Conservation (phyloP, 2,113 vertebrate species). For the Aptenodytes forsteri region DNA sequence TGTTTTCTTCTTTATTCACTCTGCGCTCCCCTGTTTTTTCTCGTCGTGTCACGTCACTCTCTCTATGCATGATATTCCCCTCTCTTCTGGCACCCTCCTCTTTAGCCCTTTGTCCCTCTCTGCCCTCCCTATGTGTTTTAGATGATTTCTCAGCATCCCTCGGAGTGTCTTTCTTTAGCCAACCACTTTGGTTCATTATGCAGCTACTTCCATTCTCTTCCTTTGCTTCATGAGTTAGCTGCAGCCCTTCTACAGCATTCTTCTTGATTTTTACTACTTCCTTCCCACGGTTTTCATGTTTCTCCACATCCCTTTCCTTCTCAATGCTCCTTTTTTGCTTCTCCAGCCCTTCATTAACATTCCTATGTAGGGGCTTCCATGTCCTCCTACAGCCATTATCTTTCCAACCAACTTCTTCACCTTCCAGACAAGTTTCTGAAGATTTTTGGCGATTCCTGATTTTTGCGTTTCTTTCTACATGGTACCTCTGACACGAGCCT, state of each 20-base stretch:
- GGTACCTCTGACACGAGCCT: not conserved
- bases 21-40: constrained; percentile 56
- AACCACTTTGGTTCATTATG: constrained; percentile 13
- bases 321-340: constrained; percentile 48
- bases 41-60: not conserved
- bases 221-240: constrained; percentile 21
- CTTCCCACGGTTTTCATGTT: constrained; percentile 33
- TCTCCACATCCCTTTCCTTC: constrained; percentile 45
- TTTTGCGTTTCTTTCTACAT: constrained; percentile 54
- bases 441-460: constrained; percentile 49
- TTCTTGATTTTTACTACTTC: constrained; percentile 54
- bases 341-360: constrained; percentile 38
- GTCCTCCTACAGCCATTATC: constrained; percentile 25
- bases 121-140: constrained; percentile 9
- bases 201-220: constrained; percentile 40
- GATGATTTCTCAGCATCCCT: constrained; percentile 31
- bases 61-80: not conserved
- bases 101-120: constrained; percentile 45
- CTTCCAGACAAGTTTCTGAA: constrained; percentile 25
- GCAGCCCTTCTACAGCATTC: constrained; percentile 32
- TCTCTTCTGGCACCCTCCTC: constrained; percentile 23
- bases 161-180: constrained; percentile 55
- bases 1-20: constrained; percentile 53
- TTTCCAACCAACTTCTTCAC: constrained; percentile 42
- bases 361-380: constrained; percentile 1